A percentile compares a stretch with the other conserved stretches of the same genome.
These are phyloP conservation scores for Globicephala melas DNA, from an alignment of 2,113 vertebrate genomes.

Conservation along the genomic window DNA sequence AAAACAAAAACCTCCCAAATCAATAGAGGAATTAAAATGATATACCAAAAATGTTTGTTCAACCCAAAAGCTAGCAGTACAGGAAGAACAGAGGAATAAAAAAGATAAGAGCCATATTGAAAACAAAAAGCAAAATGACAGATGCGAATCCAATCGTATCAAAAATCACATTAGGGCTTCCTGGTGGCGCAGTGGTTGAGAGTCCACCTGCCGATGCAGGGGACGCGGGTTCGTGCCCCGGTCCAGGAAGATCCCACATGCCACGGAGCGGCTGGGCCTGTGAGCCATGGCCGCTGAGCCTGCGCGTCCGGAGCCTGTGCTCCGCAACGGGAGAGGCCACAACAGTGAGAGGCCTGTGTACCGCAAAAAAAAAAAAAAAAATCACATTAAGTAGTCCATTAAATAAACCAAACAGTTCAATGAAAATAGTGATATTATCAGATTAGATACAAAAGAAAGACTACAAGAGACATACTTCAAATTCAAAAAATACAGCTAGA, in stretches of 20 bases:
- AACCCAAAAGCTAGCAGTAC: background rate
- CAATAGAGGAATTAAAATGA: background rate
- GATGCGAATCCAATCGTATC: background rate
- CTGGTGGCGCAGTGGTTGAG: no score
- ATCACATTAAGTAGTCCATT: background rate
- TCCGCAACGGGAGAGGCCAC: no score
- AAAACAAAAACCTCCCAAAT: background rate
- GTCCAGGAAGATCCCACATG: no score
- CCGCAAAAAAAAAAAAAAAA: background rate
- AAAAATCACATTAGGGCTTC: background rate
- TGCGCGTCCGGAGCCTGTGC: no score
- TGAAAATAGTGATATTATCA: background rate
- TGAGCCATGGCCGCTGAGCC: no score
- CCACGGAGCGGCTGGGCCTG: rapidly evolving
- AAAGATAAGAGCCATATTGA: background rate
- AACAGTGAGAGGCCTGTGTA: no score
- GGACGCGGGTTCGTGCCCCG: rapidly evolving
- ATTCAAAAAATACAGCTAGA: background rate
- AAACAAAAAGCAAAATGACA: background rate
- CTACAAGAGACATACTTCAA: background rate
- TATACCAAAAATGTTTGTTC: background rate
- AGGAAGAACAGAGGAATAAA: background rate
- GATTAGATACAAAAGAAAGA: background rate
- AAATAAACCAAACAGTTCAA: background rate
- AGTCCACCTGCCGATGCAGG: no score